Conservation (phyloP, 2,797 vertebrate genomes). For the Gephyroberyx darwinii region DNA sequence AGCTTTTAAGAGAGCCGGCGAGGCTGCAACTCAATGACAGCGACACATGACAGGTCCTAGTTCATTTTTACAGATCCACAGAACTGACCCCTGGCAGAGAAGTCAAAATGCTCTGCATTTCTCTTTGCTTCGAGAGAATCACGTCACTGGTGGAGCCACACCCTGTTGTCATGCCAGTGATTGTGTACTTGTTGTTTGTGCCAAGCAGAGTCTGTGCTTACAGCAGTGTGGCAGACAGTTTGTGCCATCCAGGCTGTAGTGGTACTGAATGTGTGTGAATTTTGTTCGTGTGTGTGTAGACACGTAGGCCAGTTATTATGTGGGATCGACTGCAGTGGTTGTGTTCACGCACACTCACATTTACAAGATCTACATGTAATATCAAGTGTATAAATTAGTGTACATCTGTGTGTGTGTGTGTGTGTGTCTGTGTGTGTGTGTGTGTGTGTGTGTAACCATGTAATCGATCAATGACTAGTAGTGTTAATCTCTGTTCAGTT, state of each 20-base stretch:
- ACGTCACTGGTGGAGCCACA: conserved; percentile 44
- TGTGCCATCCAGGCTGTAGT: conserved; percentile 59
- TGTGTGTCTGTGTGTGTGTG: conserved; percentile 32
- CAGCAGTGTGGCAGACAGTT: conserved; percentile 22
- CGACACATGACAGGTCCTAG: conserved; percentile 39
- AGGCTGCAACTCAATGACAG: conserved; percentile 40
- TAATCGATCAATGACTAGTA: conserved; percentile 20
- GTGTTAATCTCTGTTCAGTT: conserved; percentile 67
- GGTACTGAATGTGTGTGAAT: conserved; percentile 40
- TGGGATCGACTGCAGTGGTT: conserved; percentile 36
- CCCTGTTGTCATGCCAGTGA: conserved; percentile 35
- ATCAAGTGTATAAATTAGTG: conserved; percentile 67
- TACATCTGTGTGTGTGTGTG: conserved; percentile 49
- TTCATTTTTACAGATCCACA: conserved; percentile 49
- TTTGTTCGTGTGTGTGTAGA: conserved; percentile 33
- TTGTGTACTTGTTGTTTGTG: conserved; percentile 21
- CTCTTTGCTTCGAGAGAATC: conserved; percentile 36
- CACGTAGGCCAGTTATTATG: conserved; percentile 41
- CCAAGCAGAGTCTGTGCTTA: conserved; percentile 20
- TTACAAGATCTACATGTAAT: conserved; percentile 65
- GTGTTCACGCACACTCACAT: conserved; percentile 42
- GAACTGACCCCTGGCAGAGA: conserved; percentile 9
- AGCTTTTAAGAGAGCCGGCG: conserved; percentile 29
- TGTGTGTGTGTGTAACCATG: conserved; percentile 21
- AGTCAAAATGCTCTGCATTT: conserved; percentile 29